Base-by-base conservation (phyloP, 2,113 vertebrate species). In the Anhinga anhinga region DNA sequence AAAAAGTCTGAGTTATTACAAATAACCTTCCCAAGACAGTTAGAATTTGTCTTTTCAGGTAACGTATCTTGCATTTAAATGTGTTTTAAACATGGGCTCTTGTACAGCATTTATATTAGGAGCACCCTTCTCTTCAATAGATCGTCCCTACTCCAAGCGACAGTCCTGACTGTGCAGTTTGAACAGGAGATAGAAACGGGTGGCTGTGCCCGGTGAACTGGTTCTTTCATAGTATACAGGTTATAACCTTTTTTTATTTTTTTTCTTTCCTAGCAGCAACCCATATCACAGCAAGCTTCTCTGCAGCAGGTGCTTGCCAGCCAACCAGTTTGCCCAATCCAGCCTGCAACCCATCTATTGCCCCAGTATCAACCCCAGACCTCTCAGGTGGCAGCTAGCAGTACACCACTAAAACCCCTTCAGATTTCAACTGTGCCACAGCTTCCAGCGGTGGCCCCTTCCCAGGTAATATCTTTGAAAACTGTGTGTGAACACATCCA, bases 391-490 rank as follows among this genome's bases (percentile, higher is more conserved):
- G 95, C 97, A 38, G 95, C 97, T 62, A 52, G 76, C 91, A 95
- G 95, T 30, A 23, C 86, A 47, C 97, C 98, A 11, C 95, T 98
- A 40, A 98, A 98, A 74, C 98, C 99, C 34, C 98, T 99, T 26
- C 99, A 99, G 97, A 98, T 99, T 79, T 97, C 98, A 13, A 97
- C 98, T 12, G 97, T 98, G 55, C 97, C 97, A 3, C 97, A 98
- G 17, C 94, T 98, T 7, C 86, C 98, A 0, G 96, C 96, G 0
- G 97, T 98, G 56, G 98, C 98, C 49, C 73, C 97, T 61, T 62
- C 98, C 7, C 98, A 99, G 99, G 99, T 99, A 99, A 91, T 5
- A 6, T 4, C 34, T 36, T 20, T 27, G 52, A 18, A 12, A 32
- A 7, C 26, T 2, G 6, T 1, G 6, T 25, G 25, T 12, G 22